Percentiles rank a stretch among this genome's conserved stretches.
Evolutionary conservation across 23 tunicate species (phyloP).

Genomic region (Halocynthia roretzi): DNA sequence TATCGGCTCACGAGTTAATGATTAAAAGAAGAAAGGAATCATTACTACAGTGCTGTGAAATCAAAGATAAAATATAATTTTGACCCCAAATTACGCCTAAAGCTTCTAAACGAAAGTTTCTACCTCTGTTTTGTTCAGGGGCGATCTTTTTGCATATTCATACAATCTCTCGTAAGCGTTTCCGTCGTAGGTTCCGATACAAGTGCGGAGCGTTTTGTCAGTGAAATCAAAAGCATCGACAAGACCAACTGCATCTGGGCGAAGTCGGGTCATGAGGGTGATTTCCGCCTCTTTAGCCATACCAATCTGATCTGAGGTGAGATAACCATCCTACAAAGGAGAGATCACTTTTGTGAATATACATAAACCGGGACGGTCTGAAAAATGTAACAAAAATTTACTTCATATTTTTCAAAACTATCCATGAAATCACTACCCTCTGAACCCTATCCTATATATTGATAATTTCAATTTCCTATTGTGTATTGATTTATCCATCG

Average conservation of each 20-base stretch:
- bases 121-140: conserved; percentile 68
- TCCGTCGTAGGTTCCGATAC: conserved; percentile 87
- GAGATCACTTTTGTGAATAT: background rate
- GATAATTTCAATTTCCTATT: background rate
- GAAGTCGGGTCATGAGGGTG: conserved; percentile 25
- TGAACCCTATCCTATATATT: background rate
- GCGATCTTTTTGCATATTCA: conserved; percentile 67
- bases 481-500: too few species aligned
- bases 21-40: too few species aligned
- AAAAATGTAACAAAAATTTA: too few species aligned
- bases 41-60: too few species aligned
- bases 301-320: conserved; percentile 1
- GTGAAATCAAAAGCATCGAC: conserved; percentile 88
- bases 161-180: conserved; percentile 79
- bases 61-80: too few species aligned
- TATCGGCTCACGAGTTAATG: too few species aligned
- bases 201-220: conserved; percentile 60
- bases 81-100: too few species aligned
- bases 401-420: background rate
- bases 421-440: background rate
- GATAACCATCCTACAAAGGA: conserved; percentile 4
- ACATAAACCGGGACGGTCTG: too few species aligned
- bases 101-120: background rate
- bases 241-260: conserved; percentile 71
- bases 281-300: conserved; percentile 47